Evolutionary conservation across 2,888 invertebrate species (phyloP), one percentile per base, ranked within the genome.

Genomic region (Frankliniella intonsa): DNA sequence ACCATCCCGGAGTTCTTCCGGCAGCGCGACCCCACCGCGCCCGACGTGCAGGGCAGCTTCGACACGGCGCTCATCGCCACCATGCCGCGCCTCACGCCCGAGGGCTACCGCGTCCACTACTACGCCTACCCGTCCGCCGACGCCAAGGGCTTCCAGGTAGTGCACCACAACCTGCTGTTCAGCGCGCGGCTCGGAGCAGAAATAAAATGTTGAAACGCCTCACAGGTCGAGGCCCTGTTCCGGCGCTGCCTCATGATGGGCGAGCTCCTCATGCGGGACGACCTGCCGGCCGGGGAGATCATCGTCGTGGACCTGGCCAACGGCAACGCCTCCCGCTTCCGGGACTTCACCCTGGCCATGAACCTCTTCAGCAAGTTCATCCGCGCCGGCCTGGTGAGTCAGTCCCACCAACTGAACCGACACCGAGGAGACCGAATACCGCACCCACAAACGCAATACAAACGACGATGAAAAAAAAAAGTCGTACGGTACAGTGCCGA

Each of bases 241-340:
- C 69, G 69, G 22, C 69, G 69, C 69, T 11, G n/a, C 22, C 69
- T 69, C 69, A 69, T 69, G 69, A n/a, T 22, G 69, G 69, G n/a
- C 69, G 69, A 69, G 69, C 22, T 69, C 22, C 69, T 69, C 22
- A 19, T 69, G 22, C 22, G 69, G 5, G 69, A 69, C 69, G 69
- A 69, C 69, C 22, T 69, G n/a, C 22, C 69, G 22, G 22, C 22
- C 22, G 69, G 69, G 9, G 69, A 69, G 22, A 8, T 69, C 22
- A 11, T 69, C 69, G 69, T 69, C 69, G 69, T 69, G n/a, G 69
- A 69, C 69, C 69, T 69, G 69, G 69, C 69, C 69, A 69, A 69
- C 69, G 69, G 69, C 69, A 69, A 22, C 69, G 69, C 69, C n/a
- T n/a, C 69, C 9, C 69, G 69, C 22, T 22, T 69, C 22, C 69